Evolutionary conservation across 2,797 vertebrate species (phyloP), one percentile per base, ranked within the genome.

Genomic region (Nyctalus aviator): DNA sequence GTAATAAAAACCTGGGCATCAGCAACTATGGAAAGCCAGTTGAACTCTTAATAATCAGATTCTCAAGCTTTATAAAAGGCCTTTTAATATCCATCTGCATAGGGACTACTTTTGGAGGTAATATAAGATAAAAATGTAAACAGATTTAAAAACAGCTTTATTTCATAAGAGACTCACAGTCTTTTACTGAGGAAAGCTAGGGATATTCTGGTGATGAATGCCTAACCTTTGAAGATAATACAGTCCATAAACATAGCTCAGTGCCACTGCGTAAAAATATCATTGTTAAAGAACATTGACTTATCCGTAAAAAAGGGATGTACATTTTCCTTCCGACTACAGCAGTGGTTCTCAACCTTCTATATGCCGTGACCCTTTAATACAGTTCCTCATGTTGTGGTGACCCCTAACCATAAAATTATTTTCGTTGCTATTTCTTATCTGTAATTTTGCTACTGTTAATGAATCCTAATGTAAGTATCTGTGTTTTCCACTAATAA

Each of bases 161-260:
- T 78, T 71, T 90, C 21, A 83, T 8, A 6, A 82, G 5, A 62
- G 64, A 82, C 0, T 59, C 57, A 21, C 5, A 62, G 27, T 27
- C 30, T 86, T 44, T 59, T 73, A 94, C 6, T 84, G 66, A 81
- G 25, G n/a, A 93, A 92, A 94, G 46, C 55, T 92, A 8, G 21
- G 25, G 8, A 62, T 76, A 76, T n/a, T 82, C 37, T 79, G 23
- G 75, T 73, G 25, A 62, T 79, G 69, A 59, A 77, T 57, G 44
- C 25, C 25, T 44, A 68, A 76, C 2, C 32, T 76, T 30, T 93
- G 23, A 71, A 20, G 46, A 25, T 69, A 57, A 57, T 21, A 93
- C 0, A 30, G 37, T 62, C 21, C 32, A 53, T 10, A 94, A 53
- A 88, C 68, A 76, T 0, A 37, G 50, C 14, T 78, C 32, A 57